Conservation (phyloP, 2,888 invertebrate species). For the Drosophila mercatorum region DNA sequence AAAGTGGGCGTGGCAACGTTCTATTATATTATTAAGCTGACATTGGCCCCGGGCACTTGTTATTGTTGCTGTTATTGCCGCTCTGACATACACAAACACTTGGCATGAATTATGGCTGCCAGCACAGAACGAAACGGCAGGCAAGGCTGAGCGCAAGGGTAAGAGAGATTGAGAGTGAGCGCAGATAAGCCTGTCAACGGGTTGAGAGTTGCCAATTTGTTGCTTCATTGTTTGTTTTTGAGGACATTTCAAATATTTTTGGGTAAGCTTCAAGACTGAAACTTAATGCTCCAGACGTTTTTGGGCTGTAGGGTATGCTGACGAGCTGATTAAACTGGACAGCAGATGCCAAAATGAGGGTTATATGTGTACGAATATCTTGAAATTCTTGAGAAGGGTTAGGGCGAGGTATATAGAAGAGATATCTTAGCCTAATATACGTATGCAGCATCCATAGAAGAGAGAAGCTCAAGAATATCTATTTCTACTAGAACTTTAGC, state of each 20-base stretch:
- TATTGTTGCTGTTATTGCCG: slow-evolving; percentile 26
- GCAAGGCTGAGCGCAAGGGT: not conserved
- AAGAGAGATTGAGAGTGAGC: slow-evolving; percentile 12
- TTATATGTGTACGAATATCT: not conserved
- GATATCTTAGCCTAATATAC: not conserved
- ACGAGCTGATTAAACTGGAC: not conserved
- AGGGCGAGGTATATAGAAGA: not conserved
- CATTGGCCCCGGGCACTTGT: slow-evolving; percentile 46
- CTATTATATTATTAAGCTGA: slow-evolving; percentile 61
- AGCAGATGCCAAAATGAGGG: not conserved
- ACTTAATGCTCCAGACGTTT: not conserved
- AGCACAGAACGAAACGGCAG: slow-evolving; percentile 14
- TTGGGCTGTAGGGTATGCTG: not conserved
- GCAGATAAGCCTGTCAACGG: slow-evolving; percentile 57
- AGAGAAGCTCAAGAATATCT: not conserved
- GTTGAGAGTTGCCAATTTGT: slow-evolving; percentile 59
- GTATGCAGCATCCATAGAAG: not conserved
- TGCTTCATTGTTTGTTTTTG: slow-evolving; percentile 46
- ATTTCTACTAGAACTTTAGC: no score
- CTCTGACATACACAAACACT: slow-evolving; percentile 45
- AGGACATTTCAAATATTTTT: slow-evolving; percentile 20
- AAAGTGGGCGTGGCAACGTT: slow-evolving; percentile 14
- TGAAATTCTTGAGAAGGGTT: not conserved
- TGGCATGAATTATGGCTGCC: slow-evolving; percentile 57
- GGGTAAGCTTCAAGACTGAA: not conserved